Evolutionary conservation across 2,888 invertebrate species (phyloP), one percentile per base, ranked within the genome.

Genomic region (Eupithecia subumbrata): DNA sequence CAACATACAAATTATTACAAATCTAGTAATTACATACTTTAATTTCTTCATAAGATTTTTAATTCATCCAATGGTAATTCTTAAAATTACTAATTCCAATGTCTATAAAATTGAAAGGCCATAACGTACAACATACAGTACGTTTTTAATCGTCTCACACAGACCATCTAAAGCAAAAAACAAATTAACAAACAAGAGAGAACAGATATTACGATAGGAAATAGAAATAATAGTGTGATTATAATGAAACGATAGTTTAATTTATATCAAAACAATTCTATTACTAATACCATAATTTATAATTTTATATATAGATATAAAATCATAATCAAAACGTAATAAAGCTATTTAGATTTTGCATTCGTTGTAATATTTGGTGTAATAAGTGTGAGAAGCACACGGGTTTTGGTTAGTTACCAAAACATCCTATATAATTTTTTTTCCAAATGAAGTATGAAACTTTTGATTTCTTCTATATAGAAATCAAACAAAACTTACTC

Each of bases 21-120:
- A 87, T 86, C 88, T 86, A 85, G 84, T 85, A 85, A 85, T 85
- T 86, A 86, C 85, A 84, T 30, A 63, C 79, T 84, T 82, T 85
- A 85, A 82, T 85, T 71, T 87, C 85, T 86, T 91, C 91, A 91
- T 91, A 92, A 91, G 91, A 92, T 80, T 88, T 88, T 86, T 88
- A 86, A 85, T 86, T 87, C 84, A 87, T 86, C 85, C 84, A 85
- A 86, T 83, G 86, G 88, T 87, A 87, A 67, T 88, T 86, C 89
- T 89, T 91, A 91, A 84, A 86, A 82, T 87, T 87, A 89, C 90
- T 90, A 89, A 85, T 86, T 84, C 86, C 74, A 66, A 69, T 83
- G 84, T 88, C 82, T 86, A 81, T 84, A 86, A 85, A 85, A 86
- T 87, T 82, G 87, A 91, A 56, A 91, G 91, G 91, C 91, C 88